Evolutionary conservation across 2,888 invertebrate species (phyloP).

Genomic region (Ichneumoninae sp.): DNA sequence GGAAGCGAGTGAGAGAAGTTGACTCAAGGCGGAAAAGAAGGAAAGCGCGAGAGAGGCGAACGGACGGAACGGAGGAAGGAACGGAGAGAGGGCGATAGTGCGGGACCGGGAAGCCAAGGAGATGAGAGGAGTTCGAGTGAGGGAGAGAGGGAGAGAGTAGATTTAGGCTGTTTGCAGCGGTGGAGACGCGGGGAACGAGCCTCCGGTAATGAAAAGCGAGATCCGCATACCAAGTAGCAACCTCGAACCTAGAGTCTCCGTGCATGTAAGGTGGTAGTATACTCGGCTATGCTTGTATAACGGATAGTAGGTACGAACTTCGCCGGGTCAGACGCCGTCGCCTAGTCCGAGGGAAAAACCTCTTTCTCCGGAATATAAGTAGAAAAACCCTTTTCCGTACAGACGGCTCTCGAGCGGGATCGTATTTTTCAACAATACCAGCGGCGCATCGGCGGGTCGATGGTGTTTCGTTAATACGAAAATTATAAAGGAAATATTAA

Average conservation of each 20-base stretch:
- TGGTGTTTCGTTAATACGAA: neutral
- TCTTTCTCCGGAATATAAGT: constrained; percentile 42
- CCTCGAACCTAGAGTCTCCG: constrained; percentile 74
- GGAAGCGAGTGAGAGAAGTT: constrained; percentile 69
- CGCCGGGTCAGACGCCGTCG: constrained; percentile 71
- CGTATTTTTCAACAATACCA: neutral
- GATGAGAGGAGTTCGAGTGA: constrained; percentile 70
- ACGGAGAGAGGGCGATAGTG: constrained; percentile 55
- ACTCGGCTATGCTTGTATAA: constrained; percentile 59
- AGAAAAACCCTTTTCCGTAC: constrained; percentile 51
- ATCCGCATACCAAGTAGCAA: constrained; percentile 87
- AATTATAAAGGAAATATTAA: no score
- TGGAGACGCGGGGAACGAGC: constrained; percentile 81
- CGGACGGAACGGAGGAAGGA: constrained; percentile 56
- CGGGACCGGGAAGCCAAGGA: constrained; percentile 56
- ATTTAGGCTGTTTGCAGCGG: constrained; percentile 84
- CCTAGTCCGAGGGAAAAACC: constrained; percentile 51
- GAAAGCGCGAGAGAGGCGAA: constrained; percentile 42
- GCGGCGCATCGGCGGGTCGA: neutral
- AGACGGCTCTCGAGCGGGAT: constrained; percentile 28
- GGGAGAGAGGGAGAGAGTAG: constrained; percentile 77
- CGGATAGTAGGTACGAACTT: constrained; percentile 78
- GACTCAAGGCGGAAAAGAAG: constrained; percentile 61
- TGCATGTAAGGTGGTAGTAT: constrained; percentile 61
- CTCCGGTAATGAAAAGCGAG: constrained; percentile 88